These are phyloP conservation scores for Adelges cooleyi DNA, from an alignment of 1,140 invertebrate genomes.

Conservation along the genomic window DNA sequence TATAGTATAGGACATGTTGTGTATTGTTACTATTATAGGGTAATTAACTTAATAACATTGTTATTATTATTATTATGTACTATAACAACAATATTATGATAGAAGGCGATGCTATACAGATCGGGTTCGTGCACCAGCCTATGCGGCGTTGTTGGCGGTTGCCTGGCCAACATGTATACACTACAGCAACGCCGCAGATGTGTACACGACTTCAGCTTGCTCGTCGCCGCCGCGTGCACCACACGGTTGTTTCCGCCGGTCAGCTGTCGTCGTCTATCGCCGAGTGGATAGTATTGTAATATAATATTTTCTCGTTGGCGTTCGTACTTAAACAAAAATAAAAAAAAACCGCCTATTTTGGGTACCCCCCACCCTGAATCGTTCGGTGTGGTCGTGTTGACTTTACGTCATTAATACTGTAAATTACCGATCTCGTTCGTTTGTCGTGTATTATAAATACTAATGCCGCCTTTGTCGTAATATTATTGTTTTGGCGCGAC, in stretches of 20 bases:
- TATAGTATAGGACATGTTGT: too few species aligned
- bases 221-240: slow-evolving; percentile 11
- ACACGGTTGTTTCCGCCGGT: slow-evolving; percentile 2
- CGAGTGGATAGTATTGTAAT: neutral
- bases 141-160: neutral
- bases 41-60: too few species aligned
- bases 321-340: neutral
- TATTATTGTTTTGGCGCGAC: too few species aligned
- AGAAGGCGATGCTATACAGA: too few species aligned
- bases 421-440: neutral
- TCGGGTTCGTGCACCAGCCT: too few species aligned
- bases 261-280: neutral
- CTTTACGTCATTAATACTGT: neutral
- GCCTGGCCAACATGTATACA: slow-evolving; percentile 20
- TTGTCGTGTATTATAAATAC: too few species aligned
- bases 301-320: neutral
- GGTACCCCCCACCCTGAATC: neutral
- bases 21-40: too few species aligned
- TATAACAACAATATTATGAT: too few species aligned
- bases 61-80: too few species aligned
- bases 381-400: too few species aligned
- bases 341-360: neutral
- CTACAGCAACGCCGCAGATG: neutral
- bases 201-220: neutral
- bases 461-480: too few species aligned